Percentiles rank a stretch among this genome's conserved stretches.
Evolutionary conservation across 2,113 vertebrate species (phyloP).

Genomic region (Oryzias melastigma): DNA sequence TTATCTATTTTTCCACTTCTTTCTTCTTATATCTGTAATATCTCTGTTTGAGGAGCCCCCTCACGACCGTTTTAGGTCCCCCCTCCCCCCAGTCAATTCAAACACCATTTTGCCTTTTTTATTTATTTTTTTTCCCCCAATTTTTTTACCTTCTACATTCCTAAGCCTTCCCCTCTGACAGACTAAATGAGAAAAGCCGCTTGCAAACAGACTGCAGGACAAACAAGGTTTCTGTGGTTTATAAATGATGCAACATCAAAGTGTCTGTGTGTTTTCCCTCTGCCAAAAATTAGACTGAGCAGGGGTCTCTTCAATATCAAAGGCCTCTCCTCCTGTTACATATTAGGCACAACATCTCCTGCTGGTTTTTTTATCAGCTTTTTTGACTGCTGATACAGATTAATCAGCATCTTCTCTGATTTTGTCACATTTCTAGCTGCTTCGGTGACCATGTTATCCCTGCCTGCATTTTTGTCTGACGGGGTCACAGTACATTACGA

Average conservation of each 20-base stretch:
- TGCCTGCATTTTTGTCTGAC: slow-evolving; percentile 52
- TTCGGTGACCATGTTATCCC: slow-evolving; percentile 46
- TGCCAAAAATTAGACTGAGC: slow-evolving; percentile 46
- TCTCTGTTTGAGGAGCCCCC: slow-evolving; percentile 62
- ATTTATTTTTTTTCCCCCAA: slow-evolving; percentile 16
- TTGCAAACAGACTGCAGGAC: slow-evolving; percentile 43
- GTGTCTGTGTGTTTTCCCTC: slow-evolving; percentile 47
- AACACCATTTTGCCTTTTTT: slow-evolving; percentile 38
- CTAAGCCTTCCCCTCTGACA: slow-evolving; percentile 45
- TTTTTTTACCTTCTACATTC: slow-evolving; percentile 21
- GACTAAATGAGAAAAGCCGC: slow-evolving; percentile 55
- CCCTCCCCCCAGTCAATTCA: neutral
- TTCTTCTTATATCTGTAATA: slow-evolving; percentile 63
- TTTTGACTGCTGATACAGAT: slow-evolving; percentile 68
- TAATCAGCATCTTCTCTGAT: slow-evolving; percentile 63
- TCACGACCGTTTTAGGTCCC: slow-evolving; percentile 37
- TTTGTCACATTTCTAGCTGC: slow-evolving; percentile 56
- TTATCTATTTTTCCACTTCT: slow-evolving; percentile 60
- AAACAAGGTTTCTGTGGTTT: slow-evolving; percentile 54
- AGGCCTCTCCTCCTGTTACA: slow-evolving; percentile 53
- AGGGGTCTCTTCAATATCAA: slow-evolving; percentile 67
- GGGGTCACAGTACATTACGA: slow-evolving; percentile 67
- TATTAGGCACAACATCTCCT: slow-evolving; percentile 51
- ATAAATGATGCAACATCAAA: slow-evolving; percentile 67
- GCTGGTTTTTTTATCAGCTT: slow-evolving; percentile 63